Evolutionary conservation across 2,797 vertebrate species (phyloP).

Genomic region (Staurois parvus): DNA sequence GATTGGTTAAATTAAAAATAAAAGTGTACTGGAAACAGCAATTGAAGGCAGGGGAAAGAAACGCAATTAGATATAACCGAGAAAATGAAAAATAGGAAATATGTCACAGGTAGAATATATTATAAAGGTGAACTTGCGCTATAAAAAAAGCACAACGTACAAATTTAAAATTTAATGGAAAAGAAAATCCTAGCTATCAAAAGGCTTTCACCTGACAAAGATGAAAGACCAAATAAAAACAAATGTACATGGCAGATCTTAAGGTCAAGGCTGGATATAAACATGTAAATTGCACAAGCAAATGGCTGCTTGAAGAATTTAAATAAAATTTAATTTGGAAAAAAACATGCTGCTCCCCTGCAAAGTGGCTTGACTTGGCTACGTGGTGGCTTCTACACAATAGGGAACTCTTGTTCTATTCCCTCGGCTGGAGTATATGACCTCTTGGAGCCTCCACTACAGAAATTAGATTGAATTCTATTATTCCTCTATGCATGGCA

Average conservation of each 20-base stretch:
- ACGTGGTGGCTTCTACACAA: neutral
- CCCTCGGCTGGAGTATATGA: constrained; percentile 4
- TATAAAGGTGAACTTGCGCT: too few species aligned
- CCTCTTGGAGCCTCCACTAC: neutral
- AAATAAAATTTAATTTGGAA: neutral
- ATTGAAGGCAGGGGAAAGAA: too few species aligned
- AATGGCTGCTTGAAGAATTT: neutral
- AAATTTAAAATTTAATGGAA: neutral
- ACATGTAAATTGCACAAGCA: neutral
- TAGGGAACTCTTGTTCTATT: neutral
- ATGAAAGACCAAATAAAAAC: neutral
- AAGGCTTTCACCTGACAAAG: neutral
- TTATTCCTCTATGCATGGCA: constrained; percentile 28
- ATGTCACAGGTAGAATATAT: too few species aligned
- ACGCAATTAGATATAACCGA: too few species aligned
- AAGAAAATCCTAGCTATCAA: neutral
- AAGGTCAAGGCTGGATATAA: neutral
- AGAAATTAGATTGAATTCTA: constrained; percentile 34
- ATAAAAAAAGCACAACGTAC: too few species aligned
- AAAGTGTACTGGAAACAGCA: too few species aligned
- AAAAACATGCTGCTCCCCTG: neutral
- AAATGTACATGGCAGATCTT: neutral
- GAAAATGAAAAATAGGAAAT: too few species aligned
- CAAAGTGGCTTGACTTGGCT: neutral
- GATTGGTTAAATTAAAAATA: too few species aligned